These are phyloP conservation scores for Dolichoris vasculosae DNA, from an alignment of 1,140 invertebrate species.

Conservation along the genomic window DNA sequence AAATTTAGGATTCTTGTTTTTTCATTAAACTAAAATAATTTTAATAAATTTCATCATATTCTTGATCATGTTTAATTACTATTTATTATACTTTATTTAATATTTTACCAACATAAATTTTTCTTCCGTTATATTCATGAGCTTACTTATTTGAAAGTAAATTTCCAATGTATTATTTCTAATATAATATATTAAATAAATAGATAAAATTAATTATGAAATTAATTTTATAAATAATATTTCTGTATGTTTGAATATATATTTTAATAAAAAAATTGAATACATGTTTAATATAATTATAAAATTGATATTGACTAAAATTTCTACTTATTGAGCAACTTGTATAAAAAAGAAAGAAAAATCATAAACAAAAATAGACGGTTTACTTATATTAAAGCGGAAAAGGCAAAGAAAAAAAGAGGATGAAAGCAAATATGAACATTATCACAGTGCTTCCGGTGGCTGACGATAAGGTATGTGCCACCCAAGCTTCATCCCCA, in stretches of 20 bases:
- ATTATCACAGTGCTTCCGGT: conserved; percentile 44
- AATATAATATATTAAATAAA: not conserved
- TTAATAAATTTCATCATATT: not conserved
- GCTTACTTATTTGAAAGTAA: too few relatives aligned
- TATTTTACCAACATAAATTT: too few relatives aligned
- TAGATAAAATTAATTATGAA: not conserved
- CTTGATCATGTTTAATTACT: not conserved
- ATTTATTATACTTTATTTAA: not conserved
- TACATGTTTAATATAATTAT: too few relatives aligned
- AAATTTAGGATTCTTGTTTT: not conserved
- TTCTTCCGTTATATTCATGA: too few relatives aligned
- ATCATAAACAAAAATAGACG: not conserved
- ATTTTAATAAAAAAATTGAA: too few relatives aligned
- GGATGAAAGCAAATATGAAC: conserved; percentile 44
- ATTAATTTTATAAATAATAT: not conserved
- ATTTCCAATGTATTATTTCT: not conserved
- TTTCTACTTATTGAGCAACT: not conserved
- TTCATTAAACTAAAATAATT: not conserved
- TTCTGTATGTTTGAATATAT: too few relatives aligned
- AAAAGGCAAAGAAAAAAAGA: conserved; percentile 43
- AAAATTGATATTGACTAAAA: not conserved
- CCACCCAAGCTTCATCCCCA: not conserved
- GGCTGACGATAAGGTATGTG: conserved; percentile 13
- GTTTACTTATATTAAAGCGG: not conserved
- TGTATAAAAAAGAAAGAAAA: not conserved